phyloP scores from a whole-genome alignment of 2,888 invertebrate genomes.

The Pandemis heparana region DNA sequence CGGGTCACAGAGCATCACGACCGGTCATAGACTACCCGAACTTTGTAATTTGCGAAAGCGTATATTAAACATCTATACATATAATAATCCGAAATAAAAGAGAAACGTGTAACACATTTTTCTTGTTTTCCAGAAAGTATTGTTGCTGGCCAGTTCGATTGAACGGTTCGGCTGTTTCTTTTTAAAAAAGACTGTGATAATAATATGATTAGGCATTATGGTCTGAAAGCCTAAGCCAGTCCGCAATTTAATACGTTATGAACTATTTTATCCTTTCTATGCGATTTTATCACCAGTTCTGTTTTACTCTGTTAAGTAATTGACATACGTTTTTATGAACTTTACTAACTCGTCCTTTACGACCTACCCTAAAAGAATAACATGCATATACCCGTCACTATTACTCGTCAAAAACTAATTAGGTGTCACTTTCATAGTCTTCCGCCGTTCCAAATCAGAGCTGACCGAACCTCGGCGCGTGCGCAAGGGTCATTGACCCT shows the following conservation, averaged over 20 bases:
- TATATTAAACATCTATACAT: not conserved
- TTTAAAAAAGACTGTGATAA: no score
- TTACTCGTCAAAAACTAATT: conserved; percentile 21
- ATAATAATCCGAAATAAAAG: not conserved
- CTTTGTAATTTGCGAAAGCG: conserved; percentile 30
- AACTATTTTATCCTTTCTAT: no score
- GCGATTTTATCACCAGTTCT: no score
- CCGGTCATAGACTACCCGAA: conserved; percentile 42
- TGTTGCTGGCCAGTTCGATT: not conserved
- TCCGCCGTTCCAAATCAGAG: conserved; percentile 27
- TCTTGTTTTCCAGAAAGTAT: not conserved
- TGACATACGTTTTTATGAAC: no score
- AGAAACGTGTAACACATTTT: not conserved
- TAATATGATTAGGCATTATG: no score
- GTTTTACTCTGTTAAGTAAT: no score
- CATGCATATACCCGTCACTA: conserved; percentile 14
- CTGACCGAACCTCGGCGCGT: conserved; percentile 14
- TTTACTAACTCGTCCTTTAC: not conserved
- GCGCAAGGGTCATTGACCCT: conserved; percentile 30
- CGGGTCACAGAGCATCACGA: conserved; percentile 60
- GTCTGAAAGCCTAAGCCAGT: no score
- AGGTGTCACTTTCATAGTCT: conserved; percentile 22
- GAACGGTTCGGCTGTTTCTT: not conserved
- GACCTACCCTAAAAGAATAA: conserved; percentile 11
- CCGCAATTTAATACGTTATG: no score